A percentile compares a stretch with the other conserved stretches of the same genome.
These are phyloP conservation scores for Cranoglanis bouderius DNA, from an alignment of 2,113 vertebrate genomes.

Conservation along the genomic window DNA sequence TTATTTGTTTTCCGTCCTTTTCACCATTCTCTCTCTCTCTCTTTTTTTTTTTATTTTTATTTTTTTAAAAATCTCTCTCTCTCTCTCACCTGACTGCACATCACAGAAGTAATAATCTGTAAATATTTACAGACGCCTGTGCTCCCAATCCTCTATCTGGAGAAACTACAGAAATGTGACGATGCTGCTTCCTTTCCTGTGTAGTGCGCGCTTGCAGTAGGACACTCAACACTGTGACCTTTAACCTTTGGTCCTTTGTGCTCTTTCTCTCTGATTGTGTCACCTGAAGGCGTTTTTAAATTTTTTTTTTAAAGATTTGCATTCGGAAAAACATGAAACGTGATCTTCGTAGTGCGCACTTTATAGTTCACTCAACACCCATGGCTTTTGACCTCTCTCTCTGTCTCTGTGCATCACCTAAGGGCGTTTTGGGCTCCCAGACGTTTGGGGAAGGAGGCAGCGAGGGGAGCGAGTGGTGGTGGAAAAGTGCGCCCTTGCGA, in stretches of 20 bases:
- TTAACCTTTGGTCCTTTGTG: background rate
- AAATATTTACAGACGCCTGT: constrained; percentile 80
- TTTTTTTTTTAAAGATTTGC: background rate
- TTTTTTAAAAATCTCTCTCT: too few relatives aligned
- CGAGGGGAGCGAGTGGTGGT: constrained; percentile 82
- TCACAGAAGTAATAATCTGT: constrained; percentile 76
- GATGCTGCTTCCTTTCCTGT: background rate
- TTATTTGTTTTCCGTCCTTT: background rate
- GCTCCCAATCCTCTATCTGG: constrained; percentile 54
- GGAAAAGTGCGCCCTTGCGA: constrained; percentile 89
- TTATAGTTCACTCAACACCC: constrained; percentile 28
- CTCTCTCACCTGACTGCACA: background rate
- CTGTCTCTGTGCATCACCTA: constrained; percentile 38
- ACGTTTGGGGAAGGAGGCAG: constrained; percentile 60
- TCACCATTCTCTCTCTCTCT: background rate
- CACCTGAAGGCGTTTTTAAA: background rate
- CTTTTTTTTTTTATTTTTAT: too few relatives aligned
- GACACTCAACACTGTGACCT: constrained; percentile 12
- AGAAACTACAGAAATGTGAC: constrained; percentile 59
- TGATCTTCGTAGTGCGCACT: constrained; percentile 23
- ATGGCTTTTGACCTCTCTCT: constrained; percentile 29
- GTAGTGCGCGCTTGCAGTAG: background rate
- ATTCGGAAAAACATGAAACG: background rate
- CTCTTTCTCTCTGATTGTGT: background rate
- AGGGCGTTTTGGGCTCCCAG: constrained; percentile 53